A percentile compares a stretch with the other conserved stretches of the same genome.
These are phyloP conservation scores for Passerina amoena DNA, from an alignment of 2,113 vertebrate genomes.

Conservation along the genomic window DNA sequence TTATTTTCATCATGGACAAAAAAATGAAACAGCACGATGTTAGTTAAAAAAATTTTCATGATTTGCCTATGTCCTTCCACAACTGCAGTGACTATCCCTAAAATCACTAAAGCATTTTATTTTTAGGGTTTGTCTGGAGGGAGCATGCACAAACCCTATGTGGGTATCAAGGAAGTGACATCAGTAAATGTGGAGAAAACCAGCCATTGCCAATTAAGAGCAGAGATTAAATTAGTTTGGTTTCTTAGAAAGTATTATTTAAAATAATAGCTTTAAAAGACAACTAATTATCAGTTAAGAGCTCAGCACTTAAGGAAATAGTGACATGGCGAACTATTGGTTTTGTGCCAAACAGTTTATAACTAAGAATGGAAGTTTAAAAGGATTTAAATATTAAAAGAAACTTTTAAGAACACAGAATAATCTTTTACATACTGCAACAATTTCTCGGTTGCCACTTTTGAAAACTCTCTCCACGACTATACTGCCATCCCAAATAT, in stretches of 20 bases:
- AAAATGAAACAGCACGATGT: not conserved
- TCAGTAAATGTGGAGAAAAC: not conserved
- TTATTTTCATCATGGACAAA: not conserved
- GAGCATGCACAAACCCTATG: not conserved
- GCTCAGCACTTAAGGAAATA: not conserved
- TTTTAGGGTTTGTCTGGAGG: not conserved
- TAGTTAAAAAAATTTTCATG: not conserved
- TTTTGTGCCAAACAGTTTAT: not conserved
- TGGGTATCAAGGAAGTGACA: not conserved
- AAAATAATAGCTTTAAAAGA: not conserved
- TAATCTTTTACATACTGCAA: constrained; percentile 80
- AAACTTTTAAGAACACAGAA: not conserved
- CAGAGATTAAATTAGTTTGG: not conserved
- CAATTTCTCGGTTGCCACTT: constrained; percentile 84
- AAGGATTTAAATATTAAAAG: not conserved
- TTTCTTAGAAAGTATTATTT: not conserved
- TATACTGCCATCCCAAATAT: constrained; percentile 96
- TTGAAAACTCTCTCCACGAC: constrained; percentile 87
- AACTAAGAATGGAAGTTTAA: not conserved
- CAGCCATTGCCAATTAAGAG: not conserved
- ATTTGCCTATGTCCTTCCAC: not conserved
- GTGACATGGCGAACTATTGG: fast-evolving
- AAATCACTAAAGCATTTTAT: not conserved
- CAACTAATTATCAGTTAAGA: not conserved
- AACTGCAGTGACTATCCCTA: not conserved